Conservation (phyloP, 2,797 vertebrate genomes). For the Diplodus sargus region DNA sequence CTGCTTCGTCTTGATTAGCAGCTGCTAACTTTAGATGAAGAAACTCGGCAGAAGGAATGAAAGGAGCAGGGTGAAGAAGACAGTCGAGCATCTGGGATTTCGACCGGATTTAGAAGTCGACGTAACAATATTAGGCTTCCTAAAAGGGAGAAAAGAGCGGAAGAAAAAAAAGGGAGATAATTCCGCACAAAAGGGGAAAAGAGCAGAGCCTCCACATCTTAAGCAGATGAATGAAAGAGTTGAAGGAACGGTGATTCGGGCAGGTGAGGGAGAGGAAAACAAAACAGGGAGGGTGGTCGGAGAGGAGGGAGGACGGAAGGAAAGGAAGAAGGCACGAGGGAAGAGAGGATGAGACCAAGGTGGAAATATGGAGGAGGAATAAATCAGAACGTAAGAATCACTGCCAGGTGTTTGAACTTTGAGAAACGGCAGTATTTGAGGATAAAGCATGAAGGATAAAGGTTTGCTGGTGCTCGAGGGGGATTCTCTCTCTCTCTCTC, state of each 20-base stretch:
- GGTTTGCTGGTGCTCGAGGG: constrained; percentile 69
- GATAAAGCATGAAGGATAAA: constrained; percentile 71
- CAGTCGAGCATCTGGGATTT: constrained; percentile 16
- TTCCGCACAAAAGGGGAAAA: background rate
- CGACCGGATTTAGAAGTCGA: constrained; percentile 4
- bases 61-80: constrained; percentile 9
- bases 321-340: constrained; percentile 8
- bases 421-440: constrained; percentile 69
- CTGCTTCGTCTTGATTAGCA: constrained; percentile 67
- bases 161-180: background rate
- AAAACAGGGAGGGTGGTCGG: constrained; percentile 13
- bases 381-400: constrained; percentile 70
- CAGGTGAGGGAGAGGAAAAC: background rate
- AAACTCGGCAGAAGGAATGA: constrained; percentile 1
- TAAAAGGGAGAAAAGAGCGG: constrained; percentile 18
- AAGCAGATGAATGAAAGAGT: constrained; percentile 19
- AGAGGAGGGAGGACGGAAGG: constrained; percentile 23
- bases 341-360: constrained; percentile 34
- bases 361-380: constrained; percentile 55
- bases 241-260: constrained; percentile 10
- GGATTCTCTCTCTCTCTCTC: constrained; percentile 53
- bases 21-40: constrained; percentile 62
- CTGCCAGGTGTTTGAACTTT: constrained; percentile 79
- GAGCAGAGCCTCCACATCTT: background rate
- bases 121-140: constrained; percentile 32